Conservation (phyloP, 64 coral and sea anemone genomes). For the Montipora cactus region DNA sequence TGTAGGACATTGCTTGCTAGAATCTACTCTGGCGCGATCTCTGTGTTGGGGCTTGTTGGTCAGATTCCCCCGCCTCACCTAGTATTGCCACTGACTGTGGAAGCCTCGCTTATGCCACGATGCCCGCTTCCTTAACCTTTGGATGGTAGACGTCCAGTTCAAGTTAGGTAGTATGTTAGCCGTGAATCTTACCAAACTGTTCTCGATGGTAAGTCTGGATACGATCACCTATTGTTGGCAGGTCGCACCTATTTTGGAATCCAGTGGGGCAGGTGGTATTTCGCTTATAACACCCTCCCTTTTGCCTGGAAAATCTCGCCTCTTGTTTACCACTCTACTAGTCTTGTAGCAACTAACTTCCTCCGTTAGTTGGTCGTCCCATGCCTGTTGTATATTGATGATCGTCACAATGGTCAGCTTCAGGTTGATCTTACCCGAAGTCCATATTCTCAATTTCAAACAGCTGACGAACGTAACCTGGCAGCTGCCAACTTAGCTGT, state of each 20-base stretch:
- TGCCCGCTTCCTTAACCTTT: conserved; percentile 25
- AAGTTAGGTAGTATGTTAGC: background rate
- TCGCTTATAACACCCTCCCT: background rate
- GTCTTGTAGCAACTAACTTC: background rate
- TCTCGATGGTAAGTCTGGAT: background rate
- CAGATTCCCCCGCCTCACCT: background rate
- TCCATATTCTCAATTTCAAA: conserved; percentile 5
- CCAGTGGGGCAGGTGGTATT: background rate
- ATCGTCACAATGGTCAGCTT: background rate
- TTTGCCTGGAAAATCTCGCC: background rate
- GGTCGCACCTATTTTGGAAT: background rate
- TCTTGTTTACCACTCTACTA: background rate
- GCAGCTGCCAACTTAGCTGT: conserved; percentile 22
- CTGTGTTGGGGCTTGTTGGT: background rate
- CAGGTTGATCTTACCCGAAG: conserved; percentile 11
- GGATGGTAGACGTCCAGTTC: conserved; percentile 45
- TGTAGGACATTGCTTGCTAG: conserved; percentile 5
- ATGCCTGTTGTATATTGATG: background rate
- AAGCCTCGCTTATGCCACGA: conserved; percentile 35
- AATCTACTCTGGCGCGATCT: conserved; percentile 4
- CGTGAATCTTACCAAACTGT: background rate
- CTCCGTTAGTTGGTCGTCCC: background rate
- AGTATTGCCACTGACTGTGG: conserved; percentile 1
- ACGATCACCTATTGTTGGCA: background rate
- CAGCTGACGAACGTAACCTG: conserved; percentile 18